These are phyloP conservation scores for Bufotes viridis DNA, from an alignment of 2,797 vertebrate genomes.

Conservation along the genomic window DNA sequence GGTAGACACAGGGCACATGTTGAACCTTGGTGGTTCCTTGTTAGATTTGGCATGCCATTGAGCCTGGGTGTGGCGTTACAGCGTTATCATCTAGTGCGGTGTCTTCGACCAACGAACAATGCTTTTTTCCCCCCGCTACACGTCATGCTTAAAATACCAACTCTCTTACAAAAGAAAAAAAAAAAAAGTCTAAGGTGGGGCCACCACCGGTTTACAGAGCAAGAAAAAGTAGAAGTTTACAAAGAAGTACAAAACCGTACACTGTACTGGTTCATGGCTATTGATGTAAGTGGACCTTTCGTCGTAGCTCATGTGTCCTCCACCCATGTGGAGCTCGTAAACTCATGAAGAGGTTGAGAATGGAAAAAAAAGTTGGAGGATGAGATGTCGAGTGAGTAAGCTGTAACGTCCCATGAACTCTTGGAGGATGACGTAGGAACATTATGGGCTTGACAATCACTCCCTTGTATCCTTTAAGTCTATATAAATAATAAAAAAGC, in stretches of 20 bases:
- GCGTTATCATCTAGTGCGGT: not conserved
- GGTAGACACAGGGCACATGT: not conserved
- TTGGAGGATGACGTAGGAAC: constrained; percentile 24
- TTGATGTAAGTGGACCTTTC: not conserved
- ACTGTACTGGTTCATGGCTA: constrained; percentile 17
- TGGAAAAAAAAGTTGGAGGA: not conserved
- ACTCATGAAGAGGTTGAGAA: not conserved
- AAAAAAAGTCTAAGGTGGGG: constrained; percentile 33
- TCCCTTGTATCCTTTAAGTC: constrained; percentile 27
- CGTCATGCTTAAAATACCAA: constrained; percentile 40
- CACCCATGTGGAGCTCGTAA: constrained; percentile 5
- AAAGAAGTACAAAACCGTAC: not conserved
- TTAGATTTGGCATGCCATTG: constrained; percentile 26
- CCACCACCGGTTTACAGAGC: constrained; percentile 40
- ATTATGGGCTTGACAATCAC: constrained; percentile 20
- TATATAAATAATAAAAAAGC: constrained; percentile 54
- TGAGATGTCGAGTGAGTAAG: constrained; percentile 13
- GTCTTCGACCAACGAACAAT: not conserved
- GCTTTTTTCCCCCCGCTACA: not conserved
- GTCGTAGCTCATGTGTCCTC: constrained; percentile 20
- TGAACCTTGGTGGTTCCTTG: not conserved
- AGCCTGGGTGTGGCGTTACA: constrained; percentile 5
- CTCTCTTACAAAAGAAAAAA: constrained; percentile 38
- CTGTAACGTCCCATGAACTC: constrained; percentile 10
- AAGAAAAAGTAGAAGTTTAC: constrained; percentile 32